Conservation (phyloP, 2,888 invertebrate species). For the Mythimna impura region DNA sequence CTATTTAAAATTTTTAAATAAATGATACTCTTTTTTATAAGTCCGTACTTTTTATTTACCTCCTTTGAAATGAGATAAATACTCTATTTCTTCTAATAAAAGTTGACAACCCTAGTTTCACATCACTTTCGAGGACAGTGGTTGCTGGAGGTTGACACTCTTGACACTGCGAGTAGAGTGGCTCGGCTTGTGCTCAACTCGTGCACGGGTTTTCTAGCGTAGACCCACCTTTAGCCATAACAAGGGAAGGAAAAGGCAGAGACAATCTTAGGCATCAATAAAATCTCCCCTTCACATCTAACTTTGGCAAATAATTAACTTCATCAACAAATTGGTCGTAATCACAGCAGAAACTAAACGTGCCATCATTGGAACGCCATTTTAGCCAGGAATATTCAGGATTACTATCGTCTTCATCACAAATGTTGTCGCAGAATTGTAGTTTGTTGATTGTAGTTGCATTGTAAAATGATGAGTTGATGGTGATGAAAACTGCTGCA, state of each 20-base stretch:
- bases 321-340: constrained; percentile 74
- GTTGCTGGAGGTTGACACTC: too few species aligned
- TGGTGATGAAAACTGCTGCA: constrained; percentile 80
- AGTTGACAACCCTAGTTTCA: too few species aligned
- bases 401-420: constrained; percentile 64
- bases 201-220: too few species aligned
- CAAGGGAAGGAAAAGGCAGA: background rate
- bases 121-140: too few species aligned
- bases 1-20: too few species aligned
- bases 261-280: constrained; percentile 1
- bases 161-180: too few species aligned
- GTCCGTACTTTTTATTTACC: too few species aligned
- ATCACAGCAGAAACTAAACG: constrained; percentile 83
- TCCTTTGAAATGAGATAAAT: too few species aligned
- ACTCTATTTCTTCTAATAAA: too few species aligned
- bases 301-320: constrained; percentile 68
- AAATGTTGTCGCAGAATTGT: constrained; percentile 80
- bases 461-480: constrained; percentile 82
- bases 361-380: constrained; percentile 82
- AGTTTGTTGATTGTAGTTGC: constrained; percentile 64
- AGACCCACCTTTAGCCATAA: background rate
- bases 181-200: too few species aligned
- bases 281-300: constrained; percentile 66
- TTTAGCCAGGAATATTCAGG: constrained; percentile 76
- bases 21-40: too few species aligned